Percentiles rank a stretch among this genome's conserved stretches.
phyloP scores from a whole-genome alignment of 2,797 vertebrate genomes.

The Eurystomus glaucurus region DNA sequence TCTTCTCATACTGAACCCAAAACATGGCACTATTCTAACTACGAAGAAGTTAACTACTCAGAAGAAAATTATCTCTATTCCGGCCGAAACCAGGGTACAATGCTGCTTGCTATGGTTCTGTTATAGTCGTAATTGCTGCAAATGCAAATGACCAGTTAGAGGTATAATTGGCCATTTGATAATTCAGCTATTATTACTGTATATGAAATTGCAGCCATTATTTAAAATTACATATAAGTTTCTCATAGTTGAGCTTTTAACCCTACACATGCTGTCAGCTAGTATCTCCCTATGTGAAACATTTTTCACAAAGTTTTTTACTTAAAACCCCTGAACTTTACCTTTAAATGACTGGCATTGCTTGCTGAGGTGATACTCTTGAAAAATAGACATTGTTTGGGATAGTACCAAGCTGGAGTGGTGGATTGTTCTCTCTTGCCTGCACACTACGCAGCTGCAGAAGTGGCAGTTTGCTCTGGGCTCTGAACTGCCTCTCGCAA shows the following conservation, averaged over 20 bases:
- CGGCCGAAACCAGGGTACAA: background rate
- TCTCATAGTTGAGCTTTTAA: background rate
- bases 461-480: background rate
- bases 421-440: background rate
- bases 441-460: background rate
- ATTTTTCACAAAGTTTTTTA: background rate
- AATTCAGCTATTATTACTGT: background rate
- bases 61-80: background rate
- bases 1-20: background rate
- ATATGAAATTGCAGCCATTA: background rate
- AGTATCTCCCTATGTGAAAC: background rate
- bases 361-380: background rate
- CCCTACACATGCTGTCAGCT: background rate
- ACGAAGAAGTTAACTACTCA: background rate
- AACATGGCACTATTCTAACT: background rate
- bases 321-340: background rate
- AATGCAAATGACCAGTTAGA: conserved; percentile 22
- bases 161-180: background rate
- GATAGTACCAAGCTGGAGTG: background rate
- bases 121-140: background rate
- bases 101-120: background rate
- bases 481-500: background rate
- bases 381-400: background rate
- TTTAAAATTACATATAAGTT: background rate
- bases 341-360: background rate